Percentiles rank a stretch among this genome's conserved stretches.
Evolutionary conservation across 1,140 invertebrate genomes (phyloP).

Genomic region (Lepidurus packardi): DNA sequence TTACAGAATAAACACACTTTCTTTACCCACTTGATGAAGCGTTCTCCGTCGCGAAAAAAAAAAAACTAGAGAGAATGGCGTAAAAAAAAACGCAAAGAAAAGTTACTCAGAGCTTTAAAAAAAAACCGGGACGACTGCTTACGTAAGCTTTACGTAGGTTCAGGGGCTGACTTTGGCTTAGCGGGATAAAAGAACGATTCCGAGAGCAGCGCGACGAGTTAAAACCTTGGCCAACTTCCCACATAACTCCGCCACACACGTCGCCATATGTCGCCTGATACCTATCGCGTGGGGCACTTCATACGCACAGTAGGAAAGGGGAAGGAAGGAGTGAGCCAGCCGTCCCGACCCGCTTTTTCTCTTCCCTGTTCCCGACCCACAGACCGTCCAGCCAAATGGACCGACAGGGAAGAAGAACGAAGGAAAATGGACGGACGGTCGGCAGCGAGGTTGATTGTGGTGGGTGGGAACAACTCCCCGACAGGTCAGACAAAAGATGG

Average conservation of each 20-base stretch:
- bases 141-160: constrained; percentile 19
- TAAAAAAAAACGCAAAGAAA: not conserved
- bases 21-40: too few species aligned
- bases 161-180: not conserved
- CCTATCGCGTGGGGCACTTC: constrained; percentile 16
- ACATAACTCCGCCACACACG: constrained; percentile 17
- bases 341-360: not conserved
- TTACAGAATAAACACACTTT: too few species aligned
- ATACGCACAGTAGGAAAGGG: not conserved
- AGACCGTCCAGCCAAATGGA: constrained; percentile 2
- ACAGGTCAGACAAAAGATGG: constrained; percentile 21
- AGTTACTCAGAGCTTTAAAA: not conserved
- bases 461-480: constrained; percentile 6
- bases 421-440: not conserved
- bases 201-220: constrained; percentile 12
- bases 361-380: not conserved
- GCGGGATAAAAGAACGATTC: not conserved
- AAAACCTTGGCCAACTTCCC: constrained; percentile 11
- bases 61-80: not conserved
- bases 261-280: constrained; percentile 17
- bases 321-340: not conserved
- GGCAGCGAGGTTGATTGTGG: not conserved
- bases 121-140: not conserved
- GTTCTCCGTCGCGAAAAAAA: not conserved
- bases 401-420: not conserved